Evolutionary conservation across 2,888 invertebrate species (phyloP), one percentile per base, ranked within the genome.

Genomic region (Leptopterna dolabrata): DNA sequence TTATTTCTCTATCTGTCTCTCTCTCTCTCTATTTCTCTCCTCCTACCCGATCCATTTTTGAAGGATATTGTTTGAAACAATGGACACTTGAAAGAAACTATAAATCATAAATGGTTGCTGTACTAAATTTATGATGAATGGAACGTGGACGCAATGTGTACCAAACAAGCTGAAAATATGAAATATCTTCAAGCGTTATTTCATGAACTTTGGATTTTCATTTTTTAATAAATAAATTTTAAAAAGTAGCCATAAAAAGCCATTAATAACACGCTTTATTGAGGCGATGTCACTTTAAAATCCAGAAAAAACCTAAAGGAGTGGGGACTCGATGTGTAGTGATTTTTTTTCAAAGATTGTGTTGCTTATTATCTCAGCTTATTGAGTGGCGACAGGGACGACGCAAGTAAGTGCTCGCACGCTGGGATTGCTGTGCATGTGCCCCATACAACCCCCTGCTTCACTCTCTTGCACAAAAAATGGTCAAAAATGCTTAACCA

Each of bases 401-500:
- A 78, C 78, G 87, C 87, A 87, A 87, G 87, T 87, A 87, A 87
- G 87, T 85, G 84, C 78, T 87, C 76, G 87, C 87, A 87, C 87
- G 87, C 87, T 87, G 87, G 87, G 87, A 87, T 87, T 87, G 87
- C 87, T 81, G 87, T 87, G 83, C 87, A 85, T 85, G 85, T 63
- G 83, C 84, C 73, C 88, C 87, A 87, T 81, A 87, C 88, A 82
- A 76, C 78, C 82, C 89, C 89, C 85, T 85, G 88, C 89, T 89
- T 89, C 89, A 88, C 89, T 89, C 88, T 89, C 89, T 88, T 90
- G 90, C 89, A 90, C 90, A 89, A 88, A 86, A 88, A 70, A 87
- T 87, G 87, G 87, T 88, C 81, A 88, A 78, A 80, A 87, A 84
- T 51, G 84, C 80, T 87, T 85, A 88, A 88, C 89, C 88, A 89